These are phyloP conservation scores for Pygmarrhopalites habei DNA, from an alignment of 1,140 invertebrate genomes.

Conservation along the genomic window DNA sequence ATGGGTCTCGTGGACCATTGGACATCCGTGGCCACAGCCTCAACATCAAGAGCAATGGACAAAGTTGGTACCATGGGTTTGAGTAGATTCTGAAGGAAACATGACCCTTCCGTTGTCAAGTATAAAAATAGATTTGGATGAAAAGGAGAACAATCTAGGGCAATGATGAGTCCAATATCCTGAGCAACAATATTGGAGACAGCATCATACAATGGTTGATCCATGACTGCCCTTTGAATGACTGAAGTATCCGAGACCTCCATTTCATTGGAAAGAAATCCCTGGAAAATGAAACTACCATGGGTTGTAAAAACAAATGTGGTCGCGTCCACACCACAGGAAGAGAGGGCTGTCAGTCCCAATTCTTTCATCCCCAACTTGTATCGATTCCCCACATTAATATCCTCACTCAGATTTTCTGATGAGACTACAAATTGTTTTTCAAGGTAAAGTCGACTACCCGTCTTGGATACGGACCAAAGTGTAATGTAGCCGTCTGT, in stretches of 20 bases:
- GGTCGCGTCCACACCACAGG: slow-evolving; percentile 28
- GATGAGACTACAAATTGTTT: slow-evolving; percentile 25
- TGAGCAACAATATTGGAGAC: slow-evolving; percentile 2
- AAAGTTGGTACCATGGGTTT: slow-evolving; percentile 13
- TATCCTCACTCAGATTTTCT: slow-evolving; percentile 23
- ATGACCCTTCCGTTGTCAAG: slow-evolving; percentile 11
- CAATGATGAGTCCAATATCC: slow-evolving; percentile 8
- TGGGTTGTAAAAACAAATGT: slow-evolving; percentile 26
- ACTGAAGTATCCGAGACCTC: slow-evolving; percentile 16
- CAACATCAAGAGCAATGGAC: background rate
- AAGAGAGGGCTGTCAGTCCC: slow-evolving; percentile 16
- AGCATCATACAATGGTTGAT: slow-evolving; percentile 13
- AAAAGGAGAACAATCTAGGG: slow-evolving; percentile 29
- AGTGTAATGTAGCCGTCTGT: slow-evolving; percentile 33
- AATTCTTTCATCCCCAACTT: slow-evolving; percentile 30
- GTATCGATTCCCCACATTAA: slow-evolving; percentile 16
- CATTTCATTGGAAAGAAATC: slow-evolving; percentile 22
- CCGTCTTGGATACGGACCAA: slow-evolving; percentile 31
- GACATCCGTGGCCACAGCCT: slow-evolving; percentile 10
- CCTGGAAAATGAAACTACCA: slow-evolving; percentile 36
- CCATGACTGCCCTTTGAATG: background rate
- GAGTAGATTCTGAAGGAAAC: slow-evolving; percentile 25
- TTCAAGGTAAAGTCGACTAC: slow-evolving; percentile 21
- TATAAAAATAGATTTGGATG: slow-evolving; percentile 29
- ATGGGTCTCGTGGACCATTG: slow-evolving; percentile 34